A percentile compares a stretch with the other conserved stretches of the same genome.
Conservation (phyloP, 2,113 vertebrate species). For the Pantherophis guttatus region DNA sequence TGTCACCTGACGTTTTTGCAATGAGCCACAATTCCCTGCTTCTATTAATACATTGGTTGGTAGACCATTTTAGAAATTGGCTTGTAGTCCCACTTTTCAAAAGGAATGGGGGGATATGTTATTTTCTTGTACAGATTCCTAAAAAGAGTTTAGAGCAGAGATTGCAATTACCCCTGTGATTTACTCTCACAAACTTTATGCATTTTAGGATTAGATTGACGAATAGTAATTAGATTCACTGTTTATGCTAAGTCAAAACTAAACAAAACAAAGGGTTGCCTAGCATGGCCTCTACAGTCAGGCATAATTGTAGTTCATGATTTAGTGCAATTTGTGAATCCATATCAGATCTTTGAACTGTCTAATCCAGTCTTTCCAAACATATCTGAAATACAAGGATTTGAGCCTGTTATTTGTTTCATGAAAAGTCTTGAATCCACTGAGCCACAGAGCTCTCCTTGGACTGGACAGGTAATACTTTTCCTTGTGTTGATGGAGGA, state of each 20-base stretch:
- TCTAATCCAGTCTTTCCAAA: neutral
- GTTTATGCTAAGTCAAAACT: neutral
- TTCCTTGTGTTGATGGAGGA: neutral
- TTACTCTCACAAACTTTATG: neutral
- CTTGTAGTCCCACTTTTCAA: neutral
- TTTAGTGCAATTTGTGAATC: neutral
- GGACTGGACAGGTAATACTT: neutral
- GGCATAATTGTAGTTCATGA: neutral
- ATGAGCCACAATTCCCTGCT: constrained; percentile 41
- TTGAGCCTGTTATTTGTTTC: neutral
- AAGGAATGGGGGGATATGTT: neutral
- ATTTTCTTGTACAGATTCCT: neutral
- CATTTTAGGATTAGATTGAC: neutral
- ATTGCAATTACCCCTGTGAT: neutral
- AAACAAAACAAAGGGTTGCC: neutral
- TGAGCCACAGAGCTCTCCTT: neutral
- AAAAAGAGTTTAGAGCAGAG: neutral
- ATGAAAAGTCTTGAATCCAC: neutral
- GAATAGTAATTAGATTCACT: neutral
- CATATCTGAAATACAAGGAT: neutral
- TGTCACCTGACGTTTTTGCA: constrained; percentile 40
- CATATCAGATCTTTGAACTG: neutral
- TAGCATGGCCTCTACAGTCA: neutral
- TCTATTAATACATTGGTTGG: constrained; percentile 37
- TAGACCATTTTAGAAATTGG: neutral